Conservation (phyloP, 2,113 vertebrate species). For the Malaclemys terrapin region DNA sequence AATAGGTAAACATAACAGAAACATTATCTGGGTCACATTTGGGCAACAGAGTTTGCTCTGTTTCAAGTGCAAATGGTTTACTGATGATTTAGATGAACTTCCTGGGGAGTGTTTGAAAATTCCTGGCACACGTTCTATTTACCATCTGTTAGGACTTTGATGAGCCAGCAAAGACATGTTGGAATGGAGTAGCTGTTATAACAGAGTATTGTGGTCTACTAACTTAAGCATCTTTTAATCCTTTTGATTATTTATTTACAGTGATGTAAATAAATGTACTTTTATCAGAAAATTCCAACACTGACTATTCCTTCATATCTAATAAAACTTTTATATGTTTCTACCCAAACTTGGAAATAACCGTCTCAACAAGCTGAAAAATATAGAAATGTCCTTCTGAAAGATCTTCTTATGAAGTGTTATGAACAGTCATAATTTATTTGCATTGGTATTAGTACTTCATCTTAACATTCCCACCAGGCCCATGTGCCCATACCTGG, state of each 20-base stretch:
- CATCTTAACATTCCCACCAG: neutral
- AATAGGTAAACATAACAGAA: constrained; percentile 60
- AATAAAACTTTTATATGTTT: neutral
- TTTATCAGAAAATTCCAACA: constrained; percentile 5
- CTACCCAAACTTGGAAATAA: neutral
- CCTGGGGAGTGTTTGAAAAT: constrained; percentile 70
- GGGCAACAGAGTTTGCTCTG: constrained; percentile 38
- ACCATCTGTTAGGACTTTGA: constrained; percentile 72
- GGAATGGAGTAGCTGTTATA: constrained; percentile 22
- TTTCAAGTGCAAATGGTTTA: constrained; percentile 73
- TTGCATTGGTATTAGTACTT: neutral
- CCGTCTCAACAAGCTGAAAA: neutral
- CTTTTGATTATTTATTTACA: neutral
- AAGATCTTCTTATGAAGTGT: neutral
- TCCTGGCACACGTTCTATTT: constrained; percentile 47
- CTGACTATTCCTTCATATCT: neutral
- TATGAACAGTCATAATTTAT: neutral
- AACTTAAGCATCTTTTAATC: neutral
- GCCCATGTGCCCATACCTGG: neutral
- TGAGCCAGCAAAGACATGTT: constrained; percentile 36
- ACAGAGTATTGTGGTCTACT: neutral
- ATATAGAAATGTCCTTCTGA: neutral
- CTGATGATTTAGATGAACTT: constrained; percentile 68
- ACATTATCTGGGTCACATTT: constrained; percentile 70
- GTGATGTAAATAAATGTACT: neutral